Base-by-base conservation (phyloP, 2,113 vertebrate species). In the Taurulus bubalis region DNA sequence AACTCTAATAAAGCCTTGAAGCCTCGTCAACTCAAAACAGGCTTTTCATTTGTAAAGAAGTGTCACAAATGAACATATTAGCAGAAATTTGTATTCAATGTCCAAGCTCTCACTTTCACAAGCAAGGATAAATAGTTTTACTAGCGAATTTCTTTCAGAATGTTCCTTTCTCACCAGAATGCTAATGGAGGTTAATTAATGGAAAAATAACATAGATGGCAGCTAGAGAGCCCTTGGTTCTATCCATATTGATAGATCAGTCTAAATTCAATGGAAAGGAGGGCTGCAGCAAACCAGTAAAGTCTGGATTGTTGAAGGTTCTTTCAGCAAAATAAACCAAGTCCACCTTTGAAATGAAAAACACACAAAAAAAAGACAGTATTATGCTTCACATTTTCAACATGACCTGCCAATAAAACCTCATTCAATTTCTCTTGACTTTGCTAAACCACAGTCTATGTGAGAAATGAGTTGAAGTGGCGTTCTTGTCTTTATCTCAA, bases 1-100 rank as follows among this genome's bases (percentile, higher is more conserved):
- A 89, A 68, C 67, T 74, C 49, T 58, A 95, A 95, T 94, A 95
- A 95, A 95, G 83, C 88, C 80, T 85, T 88, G 72, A 90, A 82
- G 85, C 64, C 84, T 87, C 79, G 75, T 87, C 59, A 84, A 90
- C 45, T 45, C 6, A 64, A 8, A 82, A 51, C 30, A 24, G 34
- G 58, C 16, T 70, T 86, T 84, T 89, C 30, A 69, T 90, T 85
- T 75, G 1, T 53, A 36, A 55, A 74, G n/a, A 70, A 12, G 26
- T 65, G 58, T 73, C 68, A 66, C n/a, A 40, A 49, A 53, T 55
- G 65, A 59, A 74, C 7, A 0, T 36, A 69, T 64, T 16, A 32
- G 24, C 47, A 79, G 30, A 69, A 75, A 81, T 70, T 76, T 3
- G 32, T 66, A 42, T 49, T 73, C 24, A 62, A 10, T 15, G 5